phyloP scores from a whole-genome alignment of 2,113 vertebrate species.

The Syrrhaptes paradoxus region DNA sequence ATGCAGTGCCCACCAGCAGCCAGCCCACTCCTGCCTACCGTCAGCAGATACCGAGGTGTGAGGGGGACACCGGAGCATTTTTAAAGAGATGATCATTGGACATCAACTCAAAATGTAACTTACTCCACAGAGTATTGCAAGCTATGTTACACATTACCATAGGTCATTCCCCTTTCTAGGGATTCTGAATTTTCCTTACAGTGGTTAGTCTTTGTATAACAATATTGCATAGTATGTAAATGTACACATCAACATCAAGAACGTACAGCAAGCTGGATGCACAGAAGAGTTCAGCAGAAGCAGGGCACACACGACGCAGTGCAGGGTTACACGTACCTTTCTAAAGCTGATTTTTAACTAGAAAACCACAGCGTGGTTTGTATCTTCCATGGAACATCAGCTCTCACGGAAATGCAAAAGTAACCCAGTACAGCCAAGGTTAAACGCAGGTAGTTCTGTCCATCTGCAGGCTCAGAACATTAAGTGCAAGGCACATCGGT shows the following conservation, averaged over 20 bases:
- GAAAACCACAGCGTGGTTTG: background rate
- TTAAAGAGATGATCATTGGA: background rate
- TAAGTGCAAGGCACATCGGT: background rate
- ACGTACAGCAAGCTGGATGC: background rate
- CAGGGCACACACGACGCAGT: accelerated
- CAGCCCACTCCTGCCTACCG: background rate
- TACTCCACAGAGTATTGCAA: background rate
- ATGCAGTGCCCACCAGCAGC: background rate
- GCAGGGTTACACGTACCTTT: background rate
- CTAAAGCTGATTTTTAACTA: background rate
- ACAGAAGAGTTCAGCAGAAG: background rate
- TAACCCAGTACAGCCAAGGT: background rate
- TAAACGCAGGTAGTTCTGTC: background rate
- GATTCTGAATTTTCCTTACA: background rate
- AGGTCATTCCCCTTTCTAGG: background rate
- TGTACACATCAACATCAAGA: background rate
- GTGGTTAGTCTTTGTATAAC: background rate
- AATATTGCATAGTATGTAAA: background rate
- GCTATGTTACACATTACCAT: background rate
- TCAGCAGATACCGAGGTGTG: background rate
- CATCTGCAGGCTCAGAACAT: background rate
- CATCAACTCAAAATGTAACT: background rate
- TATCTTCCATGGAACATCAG: background rate
- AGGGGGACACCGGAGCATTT: background rate
- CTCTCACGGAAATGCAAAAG: background rate